These are phyloP conservation scores for Cryptosula pallasiana DNA, from an alignment of 2,888 invertebrate genomes.

Conservation along the genomic window DNA sequence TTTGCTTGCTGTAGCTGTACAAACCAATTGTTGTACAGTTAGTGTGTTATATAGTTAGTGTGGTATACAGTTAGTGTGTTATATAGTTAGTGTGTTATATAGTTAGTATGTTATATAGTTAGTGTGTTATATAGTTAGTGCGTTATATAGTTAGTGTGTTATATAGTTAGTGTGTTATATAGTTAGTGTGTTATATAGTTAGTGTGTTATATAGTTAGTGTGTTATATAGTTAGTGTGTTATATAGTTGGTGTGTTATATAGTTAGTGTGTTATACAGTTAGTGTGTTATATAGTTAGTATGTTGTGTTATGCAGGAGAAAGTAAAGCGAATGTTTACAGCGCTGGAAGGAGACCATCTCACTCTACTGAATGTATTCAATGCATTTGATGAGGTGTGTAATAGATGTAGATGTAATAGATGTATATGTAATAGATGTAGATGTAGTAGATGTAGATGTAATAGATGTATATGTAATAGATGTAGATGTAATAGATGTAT, in stretches of 20 bases:
- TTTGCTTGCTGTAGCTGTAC: too few relatives aligned
- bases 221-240: not conserved
- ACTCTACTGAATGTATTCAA: conserved; percentile 76
- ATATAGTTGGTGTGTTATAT: not conserved
- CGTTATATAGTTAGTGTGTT: not conserved
- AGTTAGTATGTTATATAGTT: not conserved
- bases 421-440: too few relatives aligned
- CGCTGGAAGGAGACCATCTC: conserved; percentile 85
- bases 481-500: too few relatives aligned
- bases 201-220: not conserved
- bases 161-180: not conserved
- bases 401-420: too few relatives aligned
- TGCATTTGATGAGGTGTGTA: conserved; percentile 44
- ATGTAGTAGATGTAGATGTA: not conserved
- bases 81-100: not conserved
- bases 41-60: too few relatives aligned
- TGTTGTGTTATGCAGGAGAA: conserved; percentile 34
- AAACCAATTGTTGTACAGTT: too few relatives aligned
- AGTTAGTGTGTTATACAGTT: not conserved
- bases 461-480: too few relatives aligned
- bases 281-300: not conserved
- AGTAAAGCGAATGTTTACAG: conserved; percentile 72
- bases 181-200: not conserved
- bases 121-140: not conserved
- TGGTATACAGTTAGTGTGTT: not conserved